Conservation (phyloP, 2,797 vertebrate species). For the Vultur gryphus region DNA sequence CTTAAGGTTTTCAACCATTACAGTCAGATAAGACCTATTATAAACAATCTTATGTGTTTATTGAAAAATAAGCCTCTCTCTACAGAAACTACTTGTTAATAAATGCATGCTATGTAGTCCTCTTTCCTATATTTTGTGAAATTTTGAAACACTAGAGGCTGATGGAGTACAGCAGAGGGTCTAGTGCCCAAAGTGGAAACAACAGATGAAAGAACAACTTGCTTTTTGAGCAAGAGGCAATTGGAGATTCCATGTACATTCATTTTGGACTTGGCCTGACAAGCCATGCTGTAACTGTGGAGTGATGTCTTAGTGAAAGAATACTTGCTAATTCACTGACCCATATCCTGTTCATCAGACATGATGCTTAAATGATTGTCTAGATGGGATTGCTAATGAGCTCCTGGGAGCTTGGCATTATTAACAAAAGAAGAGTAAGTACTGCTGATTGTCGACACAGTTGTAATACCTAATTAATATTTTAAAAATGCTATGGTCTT, state of each 20-base stretch:
- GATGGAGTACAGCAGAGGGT: not conserved
- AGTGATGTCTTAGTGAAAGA: not conserved
- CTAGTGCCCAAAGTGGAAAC: not conserved
- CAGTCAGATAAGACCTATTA: not conserved
- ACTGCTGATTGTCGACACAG: not conserved
- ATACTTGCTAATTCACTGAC: not conserved
- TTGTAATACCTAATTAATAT: conserved; percentile 16
- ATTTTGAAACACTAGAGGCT: not conserved
- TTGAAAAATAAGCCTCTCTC: not conserved
- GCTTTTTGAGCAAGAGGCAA: not conserved
- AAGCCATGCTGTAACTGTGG: not conserved
- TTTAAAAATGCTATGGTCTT: not conserved
- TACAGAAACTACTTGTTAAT: not conserved
- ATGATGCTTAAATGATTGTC: not conserved
- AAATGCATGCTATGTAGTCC: not conserved
- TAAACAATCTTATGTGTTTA: not conserved
- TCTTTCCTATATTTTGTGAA: not conserved
- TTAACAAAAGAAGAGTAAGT: not conserved
- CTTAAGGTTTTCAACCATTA: not conserved
- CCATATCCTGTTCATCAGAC: not conserved
- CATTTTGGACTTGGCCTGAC: not conserved
- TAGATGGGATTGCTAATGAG: conserved; percentile 17
- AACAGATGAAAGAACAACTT: not conserved
- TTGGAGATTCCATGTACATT: not conserved
- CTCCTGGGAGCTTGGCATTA: not conserved